Base-by-base conservation (phyloP, 2,888 invertebrate species). In the Cephus pygmeus region DNA sequence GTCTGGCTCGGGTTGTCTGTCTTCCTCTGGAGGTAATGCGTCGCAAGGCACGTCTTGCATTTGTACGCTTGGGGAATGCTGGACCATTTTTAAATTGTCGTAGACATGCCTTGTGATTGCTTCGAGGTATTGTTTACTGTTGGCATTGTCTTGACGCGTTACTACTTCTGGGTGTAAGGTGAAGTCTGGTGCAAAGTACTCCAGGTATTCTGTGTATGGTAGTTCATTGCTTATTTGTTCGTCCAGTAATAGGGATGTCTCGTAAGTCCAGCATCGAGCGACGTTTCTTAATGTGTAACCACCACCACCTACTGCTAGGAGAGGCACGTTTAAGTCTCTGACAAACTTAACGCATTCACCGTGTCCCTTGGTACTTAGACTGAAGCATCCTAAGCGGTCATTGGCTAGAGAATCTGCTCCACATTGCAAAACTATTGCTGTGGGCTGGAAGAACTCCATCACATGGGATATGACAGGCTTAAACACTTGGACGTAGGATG, bases 261-360 rank as follows among this genome's bases (percentile, higher is more conserved):
- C 99, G 87, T 98, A 98, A 0, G 99, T 98, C 99, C 99, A 99
- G 91, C 99, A 99, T 6, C 99, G 94, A 0, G 99, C 99, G 0
- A 99, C 99, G 91, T 99, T 99, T 36, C 98, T 93, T 34, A 99
- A 92, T 0, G 99, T 99, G 91, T 99, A 99, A 2, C 96, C 94
- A 11, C 95, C 95, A 1, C 96, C 96, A 15, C 96, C 98, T 0
- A 99, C 95, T 0, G 98, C 97, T 71, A 98, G 92, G 11, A 98
- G 95, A 0, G 99, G 99, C 11, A 99, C 95, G 89, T 97, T 97
- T 30, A 98, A 92, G 80, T 96, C 96, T 91, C 97, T 96, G 0
- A 99, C 98, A 90, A 98, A 98, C 90, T 97, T 96, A 0, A 99
- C 99, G 91, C 99, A 99, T 87, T 99, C 99, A 0, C 99, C 99